Percentiles rank a stretch among this genome's conserved stretches.
Conservation (phyloP, 2,888 invertebrate species). For the Schizaphis graminum region DNA sequence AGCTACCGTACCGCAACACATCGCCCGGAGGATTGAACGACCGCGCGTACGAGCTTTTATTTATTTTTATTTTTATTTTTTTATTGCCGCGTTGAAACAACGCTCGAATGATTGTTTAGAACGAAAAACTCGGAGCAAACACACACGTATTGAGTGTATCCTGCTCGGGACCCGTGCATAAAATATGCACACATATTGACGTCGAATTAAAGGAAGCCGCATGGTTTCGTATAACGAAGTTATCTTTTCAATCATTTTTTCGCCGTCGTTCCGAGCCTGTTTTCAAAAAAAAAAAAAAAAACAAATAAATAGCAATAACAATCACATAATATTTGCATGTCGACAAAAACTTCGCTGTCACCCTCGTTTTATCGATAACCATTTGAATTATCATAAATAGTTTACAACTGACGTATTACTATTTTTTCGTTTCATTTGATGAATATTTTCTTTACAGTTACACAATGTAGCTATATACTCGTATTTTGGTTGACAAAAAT, state of each 20-base stretch:
- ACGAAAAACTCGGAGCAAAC: constrained; percentile 37
- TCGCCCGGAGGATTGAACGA: constrained; percentile 51
- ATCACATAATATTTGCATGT: neutral
- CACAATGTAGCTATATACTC: neutral
- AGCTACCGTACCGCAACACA: neutral
- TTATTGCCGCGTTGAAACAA: constrained; percentile 33
- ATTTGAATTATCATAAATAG: neutral
- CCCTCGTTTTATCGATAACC: neutral
- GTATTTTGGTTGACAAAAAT: neutral
- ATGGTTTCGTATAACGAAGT: constrained; percentile 23
- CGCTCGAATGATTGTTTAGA: constrained; percentile 59
- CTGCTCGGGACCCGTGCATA: constrained; percentile 13
- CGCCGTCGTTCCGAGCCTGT: neutral
- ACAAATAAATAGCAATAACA: neutral
- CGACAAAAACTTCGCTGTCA: neutral
- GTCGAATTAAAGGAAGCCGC: constrained; percentile 46
- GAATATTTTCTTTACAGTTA: neutral
- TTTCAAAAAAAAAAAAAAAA: neutral
- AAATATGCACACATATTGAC: constrained; percentile 59
- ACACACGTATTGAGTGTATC: neutral
- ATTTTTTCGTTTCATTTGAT: neutral
- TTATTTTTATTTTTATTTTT: neutral
- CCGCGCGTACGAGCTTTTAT: neutral
- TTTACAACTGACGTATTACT: neutral
- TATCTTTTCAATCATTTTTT: constrained; percentile 58